phyloP scores from a whole-genome alignment of 2,888 invertebrate species.

The Brenthis ino region DNA sequence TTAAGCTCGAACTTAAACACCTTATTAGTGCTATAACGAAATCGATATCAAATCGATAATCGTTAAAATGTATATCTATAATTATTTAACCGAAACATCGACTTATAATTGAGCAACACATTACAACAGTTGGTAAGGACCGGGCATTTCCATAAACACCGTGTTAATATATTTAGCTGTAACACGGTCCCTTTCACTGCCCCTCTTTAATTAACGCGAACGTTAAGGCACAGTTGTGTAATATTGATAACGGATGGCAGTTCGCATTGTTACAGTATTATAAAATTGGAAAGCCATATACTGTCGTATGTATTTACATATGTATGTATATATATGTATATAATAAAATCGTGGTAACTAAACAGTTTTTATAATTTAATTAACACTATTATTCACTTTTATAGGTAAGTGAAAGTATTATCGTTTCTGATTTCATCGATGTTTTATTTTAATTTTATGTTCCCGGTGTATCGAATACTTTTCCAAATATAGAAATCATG shows the following conservation, averaged over 20 bases:
- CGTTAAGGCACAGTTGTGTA: conserved; percentile 31
- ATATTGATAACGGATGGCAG: conserved; percentile 33
- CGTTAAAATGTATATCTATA: conserved; percentile 7
- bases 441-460: too few relatives aligned
- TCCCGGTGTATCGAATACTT: too few relatives aligned
- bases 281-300: neutral
- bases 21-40: neutral
- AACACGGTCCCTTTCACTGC: conserved; percentile 43
- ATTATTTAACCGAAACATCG: conserved; percentile 17
- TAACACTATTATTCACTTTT: too few relatives aligned
- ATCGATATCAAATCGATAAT: conserved; percentile 1
- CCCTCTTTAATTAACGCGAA: conserved; percentile 44
- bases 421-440: too few relatives aligned
- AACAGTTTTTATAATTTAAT: too few relatives aligned
- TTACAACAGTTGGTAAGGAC: conserved; percentile 26
- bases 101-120: conserved; percentile 23
- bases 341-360: too few relatives aligned
- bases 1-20: neutral
- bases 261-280: conserved; percentile 15
- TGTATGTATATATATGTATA: neutral
- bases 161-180: conserved; percentile 35
- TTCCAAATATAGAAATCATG: too few relatives aligned
- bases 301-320: neutral
- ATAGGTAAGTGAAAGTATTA: too few relatives aligned
- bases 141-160: conserved; percentile 41